Conservation (phyloP, 2,797 vertebrate species). For the Neosilurus mollespiculum region DNA sequence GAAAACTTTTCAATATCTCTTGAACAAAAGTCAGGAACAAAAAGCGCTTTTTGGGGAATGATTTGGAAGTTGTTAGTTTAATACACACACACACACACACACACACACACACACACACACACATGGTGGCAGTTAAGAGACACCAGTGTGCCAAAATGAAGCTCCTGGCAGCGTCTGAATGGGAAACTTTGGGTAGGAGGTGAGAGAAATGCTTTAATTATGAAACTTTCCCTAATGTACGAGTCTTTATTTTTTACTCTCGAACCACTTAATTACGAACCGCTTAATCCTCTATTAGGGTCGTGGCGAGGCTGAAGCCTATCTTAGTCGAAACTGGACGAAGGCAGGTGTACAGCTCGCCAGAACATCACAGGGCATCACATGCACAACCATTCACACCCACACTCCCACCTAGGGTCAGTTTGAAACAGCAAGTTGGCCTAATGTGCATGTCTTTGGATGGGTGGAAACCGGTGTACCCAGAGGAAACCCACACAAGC, state of each 20-base stretch:
- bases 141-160: conserved; percentile 1
- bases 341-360: too few relatives aligned
- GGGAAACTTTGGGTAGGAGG: conserved; percentile 33
- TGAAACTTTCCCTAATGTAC: conserved; percentile 20
- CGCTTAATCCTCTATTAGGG: too few relatives aligned
- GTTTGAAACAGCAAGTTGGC: too few relatives aligned
- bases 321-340: too few relatives aligned
- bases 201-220: conserved; percentile 38
- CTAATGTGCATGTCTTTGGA: too few relatives aligned
- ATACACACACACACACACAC: not conserved
- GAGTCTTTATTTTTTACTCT: not conserved
- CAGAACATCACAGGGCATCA: too few relatives aligned
- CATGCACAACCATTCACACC: too few relatives aligned
- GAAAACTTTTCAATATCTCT: not conserved
- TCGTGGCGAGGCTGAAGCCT: too few relatives aligned
- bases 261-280: too few relatives aligned
- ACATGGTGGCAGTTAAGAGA: not conserved
- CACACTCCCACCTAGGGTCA: too few relatives aligned
- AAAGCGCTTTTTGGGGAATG: not conserved
- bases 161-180: conserved; percentile 13
- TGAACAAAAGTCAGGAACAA: not conserved
- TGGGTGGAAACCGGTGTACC: too few relatives aligned
- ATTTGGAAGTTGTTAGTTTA: not conserved
- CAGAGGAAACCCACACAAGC: too few relatives aligned
- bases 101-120: not conserved